Percentiles rank a stretch among this genome's conserved stretches.
phyloP scores from a whole-genome alignment of 2,113 vertebrate species.

The Narcine bancroftii region DNA sequence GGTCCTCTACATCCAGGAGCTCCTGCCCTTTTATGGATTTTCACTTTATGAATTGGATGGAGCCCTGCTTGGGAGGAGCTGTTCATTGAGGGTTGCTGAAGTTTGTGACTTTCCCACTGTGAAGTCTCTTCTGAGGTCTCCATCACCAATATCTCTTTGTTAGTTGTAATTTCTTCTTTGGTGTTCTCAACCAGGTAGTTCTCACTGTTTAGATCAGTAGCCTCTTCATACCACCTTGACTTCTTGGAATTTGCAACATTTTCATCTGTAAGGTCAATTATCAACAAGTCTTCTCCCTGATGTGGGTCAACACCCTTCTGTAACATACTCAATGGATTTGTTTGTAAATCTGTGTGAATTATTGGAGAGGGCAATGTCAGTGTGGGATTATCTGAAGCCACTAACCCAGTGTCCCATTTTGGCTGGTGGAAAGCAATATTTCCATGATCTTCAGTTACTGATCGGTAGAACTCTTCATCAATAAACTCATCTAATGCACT shows the following conservation, averaged over 20 bases:
- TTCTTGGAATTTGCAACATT: neutral
- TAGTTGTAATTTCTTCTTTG: neutral
- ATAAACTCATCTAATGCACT: neutral
- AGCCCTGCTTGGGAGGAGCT: neutral
- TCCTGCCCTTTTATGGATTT: slow-evolving; percentile 46
- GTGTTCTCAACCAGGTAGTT: neutral
- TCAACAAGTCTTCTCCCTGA: neutral
- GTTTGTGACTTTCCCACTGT: neutral
- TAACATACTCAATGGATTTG: neutral
- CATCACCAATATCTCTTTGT: neutral
- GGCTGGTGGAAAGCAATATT: no score
- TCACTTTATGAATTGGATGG: slow-evolving; percentile 38
- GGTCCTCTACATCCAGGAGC: slow-evolving; percentile 58
- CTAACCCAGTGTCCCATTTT: neutral
- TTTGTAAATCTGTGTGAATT: neutral
- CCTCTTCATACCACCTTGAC: neutral
- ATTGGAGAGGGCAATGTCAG: neutral
- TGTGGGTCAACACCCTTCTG: neutral
- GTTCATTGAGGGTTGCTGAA: neutral
- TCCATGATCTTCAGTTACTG: neutral
- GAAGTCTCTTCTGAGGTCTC: neutral
- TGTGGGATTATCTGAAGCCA: neutral
- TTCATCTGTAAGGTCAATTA: neutral
- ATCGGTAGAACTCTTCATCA: neutral
- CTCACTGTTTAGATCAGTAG: neutral